phyloP scores from a whole-genome alignment of 1,140 invertebrate species.

The Apis dorsata region DNA sequence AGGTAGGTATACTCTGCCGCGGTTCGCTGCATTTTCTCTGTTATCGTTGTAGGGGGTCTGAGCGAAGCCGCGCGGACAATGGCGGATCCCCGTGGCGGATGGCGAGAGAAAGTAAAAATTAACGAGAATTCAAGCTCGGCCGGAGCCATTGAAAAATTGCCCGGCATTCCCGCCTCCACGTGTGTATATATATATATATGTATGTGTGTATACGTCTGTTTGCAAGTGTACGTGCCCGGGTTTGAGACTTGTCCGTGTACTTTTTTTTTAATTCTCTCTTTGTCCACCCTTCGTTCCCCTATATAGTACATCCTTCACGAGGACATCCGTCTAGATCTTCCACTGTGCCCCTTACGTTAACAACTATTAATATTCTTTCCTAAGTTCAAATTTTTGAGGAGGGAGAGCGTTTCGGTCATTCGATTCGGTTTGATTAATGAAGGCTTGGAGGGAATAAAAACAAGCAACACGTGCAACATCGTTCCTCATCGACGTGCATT shows the following conservation, averaged over 20 bases:
- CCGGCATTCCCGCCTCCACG: slow-evolving; percentile 62
- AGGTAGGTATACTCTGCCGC: slow-evolving; percentile 70
- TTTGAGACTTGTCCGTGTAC: slow-evolving; percentile 68
- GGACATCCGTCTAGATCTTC: neutral
- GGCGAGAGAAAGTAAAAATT: slow-evolving; percentile 79
- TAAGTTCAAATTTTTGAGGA: neutral
- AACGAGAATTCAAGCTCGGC: slow-evolving; percentile 79
- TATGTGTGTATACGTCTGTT: slow-evolving; percentile 31
- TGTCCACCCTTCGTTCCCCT: slow-evolving; percentile 43
- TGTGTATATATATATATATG: slow-evolving; percentile 18
- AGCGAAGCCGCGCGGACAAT: slow-evolving; percentile 75
- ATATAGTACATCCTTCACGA: neutral
- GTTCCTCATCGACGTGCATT: slow-evolving; percentile 61
- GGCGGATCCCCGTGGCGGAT: slow-evolving; percentile 74
- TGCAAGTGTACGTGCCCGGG: slow-evolving; percentile 46
- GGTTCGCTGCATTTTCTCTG: slow-evolving; percentile 77
- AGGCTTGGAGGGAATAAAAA: slow-evolving; percentile 13
- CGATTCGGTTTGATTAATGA: slow-evolving; percentile 56
- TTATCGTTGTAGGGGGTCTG: slow-evolving; percentile 76
- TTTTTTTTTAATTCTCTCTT: slow-evolving; percentile 45
- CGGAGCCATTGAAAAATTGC: slow-evolving; percentile 78
- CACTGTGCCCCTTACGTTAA: neutral
- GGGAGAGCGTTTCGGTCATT: slow-evolving; percentile 22
- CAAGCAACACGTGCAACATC: slow-evolving; percentile 44
- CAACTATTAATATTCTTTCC: neutral